These are phyloP conservation scores for Centroberyx gerrardi DNA, from an alignment of 2,797 vertebrate species.

Conservation along the genomic window DNA sequence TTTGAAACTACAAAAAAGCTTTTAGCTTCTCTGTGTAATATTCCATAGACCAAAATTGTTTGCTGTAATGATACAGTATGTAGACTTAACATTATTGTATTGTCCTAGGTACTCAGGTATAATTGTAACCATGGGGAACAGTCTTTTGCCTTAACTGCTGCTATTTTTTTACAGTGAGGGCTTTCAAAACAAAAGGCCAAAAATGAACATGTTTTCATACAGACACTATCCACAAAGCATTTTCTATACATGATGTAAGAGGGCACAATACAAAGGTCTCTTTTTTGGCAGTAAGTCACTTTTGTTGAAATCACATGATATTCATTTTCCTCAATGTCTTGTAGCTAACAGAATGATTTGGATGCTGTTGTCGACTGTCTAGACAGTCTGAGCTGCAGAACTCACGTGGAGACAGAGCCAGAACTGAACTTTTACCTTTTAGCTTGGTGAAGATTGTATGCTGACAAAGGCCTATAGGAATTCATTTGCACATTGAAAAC, in stretches of 20 bases:
- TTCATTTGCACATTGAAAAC: conserved; percentile 58
- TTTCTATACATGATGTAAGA: conserved; percentile 35
- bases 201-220: conserved; percentile 54
- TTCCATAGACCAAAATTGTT: conserved; percentile 68
- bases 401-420: conserved; percentile 57
- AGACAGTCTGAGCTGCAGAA: conserved; percentile 34
- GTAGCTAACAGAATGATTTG: conserved; percentile 47
- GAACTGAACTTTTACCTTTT: conserved; percentile 58
- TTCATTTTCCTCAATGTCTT: conserved; percentile 44
- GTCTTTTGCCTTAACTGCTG: conserved; percentile 82
- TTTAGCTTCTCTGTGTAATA: conserved; percentile 43
- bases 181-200: conserved; percentile 72
- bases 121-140: conserved; percentile 76
- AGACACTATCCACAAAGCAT: conserved; percentile 17
- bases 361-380: conserved; percentile 9
- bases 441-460: conserved; percentile 68
- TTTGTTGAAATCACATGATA: conserved; percentile 37
- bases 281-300: conserved; percentile 34
- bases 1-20: conserved; percentile 11
- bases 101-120: conserved; percentile 81
- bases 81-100: conserved; percentile 53
- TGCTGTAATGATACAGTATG: conserved; percentile 50
- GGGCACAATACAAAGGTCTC: conserved; percentile 39
- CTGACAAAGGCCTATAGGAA: conserved; percentile 48
- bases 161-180: conserved; percentile 70